These are phyloP conservation scores for Archaeoteleia sp. DNA, from an alignment of 2,888 invertebrate species.

Conservation along the genomic window DNA sequence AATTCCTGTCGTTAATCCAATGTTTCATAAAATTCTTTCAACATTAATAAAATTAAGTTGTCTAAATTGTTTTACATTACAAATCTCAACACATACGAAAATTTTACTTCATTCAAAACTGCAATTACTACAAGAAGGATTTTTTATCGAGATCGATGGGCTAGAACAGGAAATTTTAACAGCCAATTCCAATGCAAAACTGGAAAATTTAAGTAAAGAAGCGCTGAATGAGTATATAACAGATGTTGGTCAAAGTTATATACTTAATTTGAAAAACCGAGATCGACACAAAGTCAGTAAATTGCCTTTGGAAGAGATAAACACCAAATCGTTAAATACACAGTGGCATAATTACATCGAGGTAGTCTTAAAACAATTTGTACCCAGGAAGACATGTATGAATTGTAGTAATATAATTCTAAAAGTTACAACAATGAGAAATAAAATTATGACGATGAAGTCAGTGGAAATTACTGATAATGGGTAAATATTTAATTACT, in stretches of 20 bases:
- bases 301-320: slow-evolving; percentile 44
- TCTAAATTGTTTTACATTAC: slow-evolving; percentile 82
- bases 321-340: slow-evolving; percentile 76
- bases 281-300: slow-evolving; percentile 61
- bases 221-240: slow-evolving; percentile 68
- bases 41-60: slow-evolving; percentile 83
- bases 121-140: slow-evolving; percentile 83
- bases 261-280: slow-evolving; percentile 62
- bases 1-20: slow-evolving; percentile 91
- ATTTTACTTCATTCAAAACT: slow-evolving; percentile 81
- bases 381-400: slow-evolving; percentile 76
- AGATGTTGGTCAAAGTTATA: slow-evolving; percentile 76
- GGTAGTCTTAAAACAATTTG: slow-evolving; percentile 75
- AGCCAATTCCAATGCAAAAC: slow-evolving; percentile 10
- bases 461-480: not conserved
- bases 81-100: slow-evolving; percentile 79
- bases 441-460: slow-evolving; percentile 77
- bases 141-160: slow-evolving; percentile 83
- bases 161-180: slow-evolving; percentile 75
- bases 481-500: slow-evolving; percentile 12
- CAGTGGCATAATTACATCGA: slow-evolving; percentile 75
- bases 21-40: slow-evolving; percentile 86
- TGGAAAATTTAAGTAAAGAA: not conserved
- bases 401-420: slow-evolving; percentile 77
- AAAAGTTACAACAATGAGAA: slow-evolving; percentile 79